Conservation (phyloP, 2,888 invertebrate genomes). For the Agrochola lychnidis region DNA sequence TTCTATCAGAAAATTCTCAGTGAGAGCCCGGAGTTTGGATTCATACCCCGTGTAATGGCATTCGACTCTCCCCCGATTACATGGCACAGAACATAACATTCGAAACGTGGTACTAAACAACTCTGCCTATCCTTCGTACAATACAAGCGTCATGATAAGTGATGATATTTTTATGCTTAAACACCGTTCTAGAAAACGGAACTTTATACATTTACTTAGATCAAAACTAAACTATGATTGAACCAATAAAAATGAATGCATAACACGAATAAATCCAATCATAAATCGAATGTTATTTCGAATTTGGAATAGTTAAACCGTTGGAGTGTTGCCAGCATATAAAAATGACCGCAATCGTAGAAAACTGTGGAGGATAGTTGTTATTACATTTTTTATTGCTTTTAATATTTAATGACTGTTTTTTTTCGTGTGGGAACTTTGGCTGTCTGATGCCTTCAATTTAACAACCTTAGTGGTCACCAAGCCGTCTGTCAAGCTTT, state of each 20-base stretch:
- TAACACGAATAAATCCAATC: slow-evolving; percentile 7
- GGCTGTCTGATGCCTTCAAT: not conserved
- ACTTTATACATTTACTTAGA: not conserved
- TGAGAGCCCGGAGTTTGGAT: too few species aligned
- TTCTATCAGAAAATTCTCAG: too few species aligned
- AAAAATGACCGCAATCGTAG: slow-evolving; percentile 50
- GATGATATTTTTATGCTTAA: not conserved
- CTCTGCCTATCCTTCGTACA: not conserved
- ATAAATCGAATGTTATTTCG: slow-evolving; percentile 54
- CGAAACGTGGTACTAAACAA: not conserved
- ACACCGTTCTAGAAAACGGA: slow-evolving; percentile 1
- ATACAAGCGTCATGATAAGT: not conserved
- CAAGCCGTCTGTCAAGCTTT: not conserved
- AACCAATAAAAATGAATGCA: slow-evolving; percentile 29
- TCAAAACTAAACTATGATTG: not conserved
- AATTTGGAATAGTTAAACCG: slow-evolving; percentile 41
- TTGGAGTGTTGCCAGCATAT: slow-evolving; percentile 53
- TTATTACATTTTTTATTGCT: slow-evolving; percentile 33
- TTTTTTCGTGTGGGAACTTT: slow-evolving; percentile 19
- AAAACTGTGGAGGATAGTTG: slow-evolving; percentile 18
- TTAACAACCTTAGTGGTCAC: slow-evolving; percentile 8
- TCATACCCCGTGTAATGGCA: too few species aligned
- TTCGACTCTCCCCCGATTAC: not conserved
- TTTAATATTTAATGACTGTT: slow-evolving; percentile 9
- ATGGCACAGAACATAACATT: not conserved